Percentiles rank a stretch among this genome's conserved stretches.
phyloP scores from a whole-genome alignment of 2,888 invertebrate genomes.

The Caenorhabditis afra region DNA sequence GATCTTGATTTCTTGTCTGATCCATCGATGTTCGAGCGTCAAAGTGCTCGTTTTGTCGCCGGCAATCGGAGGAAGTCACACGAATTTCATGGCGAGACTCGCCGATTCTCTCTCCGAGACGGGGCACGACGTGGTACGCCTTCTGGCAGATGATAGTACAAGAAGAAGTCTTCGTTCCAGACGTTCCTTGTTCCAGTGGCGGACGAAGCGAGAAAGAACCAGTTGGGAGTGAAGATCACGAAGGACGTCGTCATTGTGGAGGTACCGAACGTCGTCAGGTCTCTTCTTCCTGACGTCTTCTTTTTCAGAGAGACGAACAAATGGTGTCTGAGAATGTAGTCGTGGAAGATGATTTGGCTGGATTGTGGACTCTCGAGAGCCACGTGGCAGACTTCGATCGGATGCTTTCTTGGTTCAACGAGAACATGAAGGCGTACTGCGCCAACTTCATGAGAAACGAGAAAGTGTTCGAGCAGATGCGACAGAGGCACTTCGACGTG shows the following conservation, averaged over 20 bases:
- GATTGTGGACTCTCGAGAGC: background rate
- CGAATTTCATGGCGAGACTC: slow-evolving; percentile 60
- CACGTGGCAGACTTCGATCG: slow-evolving; percentile 5
- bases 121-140: slow-evolving; percentile 63
- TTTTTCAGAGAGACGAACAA: slow-evolving; percentile 2
- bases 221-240: slow-evolving; percentile 26
- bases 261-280: background rate
- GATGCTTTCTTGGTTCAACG: slow-evolving; percentile 1
- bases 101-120: slow-evolving; percentile 55
- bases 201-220: slow-evolving; percentile 15
- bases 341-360: background rate
- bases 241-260: slow-evolving; percentile 32
- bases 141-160: too few relatives aligned
- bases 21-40: slow-evolving; percentile 5
- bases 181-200: slow-evolving; percentile 40
- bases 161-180: slow-evolving; percentile 22
- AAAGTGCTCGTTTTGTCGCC: slow-evolving; percentile 63
- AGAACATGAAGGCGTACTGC: background rate
- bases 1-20: slow-evolving; percentile 4
- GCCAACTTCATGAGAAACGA: background rate
- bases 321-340: background rate
- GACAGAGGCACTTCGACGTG: slow-evolving; percentile 4
- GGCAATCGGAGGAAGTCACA: slow-evolving; percentile 58
- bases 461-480: background rate
- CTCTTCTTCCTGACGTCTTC: too few relatives aligned